These are phyloP conservation scores for Anthopleura sola DNA, from an alignment of 64 coral and sea anemone species.

Conservation along the genomic window DNA sequence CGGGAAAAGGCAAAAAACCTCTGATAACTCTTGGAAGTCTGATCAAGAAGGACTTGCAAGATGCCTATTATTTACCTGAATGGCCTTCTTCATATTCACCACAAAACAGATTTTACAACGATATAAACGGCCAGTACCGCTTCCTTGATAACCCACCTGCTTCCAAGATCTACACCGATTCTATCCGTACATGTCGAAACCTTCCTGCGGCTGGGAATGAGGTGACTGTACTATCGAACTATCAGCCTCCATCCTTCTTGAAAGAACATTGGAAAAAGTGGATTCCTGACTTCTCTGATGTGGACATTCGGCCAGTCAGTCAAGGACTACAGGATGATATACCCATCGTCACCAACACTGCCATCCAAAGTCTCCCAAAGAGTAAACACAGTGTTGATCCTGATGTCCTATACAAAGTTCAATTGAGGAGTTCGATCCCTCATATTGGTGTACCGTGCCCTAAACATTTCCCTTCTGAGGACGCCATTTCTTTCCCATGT, in stretches of 20 bases:
- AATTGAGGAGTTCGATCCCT: constrained; percentile 30
- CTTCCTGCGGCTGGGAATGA: constrained; percentile 42
- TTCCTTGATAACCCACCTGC: constrained; percentile 25
- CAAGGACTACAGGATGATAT: constrained; percentile 36
- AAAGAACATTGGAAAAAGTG: constrained; percentile 44
- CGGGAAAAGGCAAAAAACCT: too few species aligned
- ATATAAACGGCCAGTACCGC: constrained; percentile 32
- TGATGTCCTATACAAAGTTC: constrained; percentile 33
- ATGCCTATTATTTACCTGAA: constrained; percentile 38
- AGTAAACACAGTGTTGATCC: constrained; percentile 35
- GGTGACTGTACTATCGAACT: constrained; percentile 28
- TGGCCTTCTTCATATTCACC: constrained; percentile 18
- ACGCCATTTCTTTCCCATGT: constrained; percentile 23
- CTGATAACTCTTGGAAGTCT: constrained; percentile 34
- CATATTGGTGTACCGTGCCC: constrained; percentile 13
- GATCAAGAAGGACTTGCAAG: constrained; percentile 24
- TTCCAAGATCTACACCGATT: neutral
- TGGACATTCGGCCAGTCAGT: neutral
- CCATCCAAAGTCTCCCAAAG: constrained; percentile 29
- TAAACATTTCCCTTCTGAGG: neutral
- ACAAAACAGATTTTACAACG: constrained; percentile 31
- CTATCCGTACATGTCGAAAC: constrained; percentile 8
- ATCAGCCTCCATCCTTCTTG: neutral
- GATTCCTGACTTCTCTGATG: constrained; percentile 40
- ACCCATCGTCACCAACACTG: constrained; percentile 28